Conservation (phyloP, 2,113 vertebrate species). For the Hydropotes inermis region DNA sequence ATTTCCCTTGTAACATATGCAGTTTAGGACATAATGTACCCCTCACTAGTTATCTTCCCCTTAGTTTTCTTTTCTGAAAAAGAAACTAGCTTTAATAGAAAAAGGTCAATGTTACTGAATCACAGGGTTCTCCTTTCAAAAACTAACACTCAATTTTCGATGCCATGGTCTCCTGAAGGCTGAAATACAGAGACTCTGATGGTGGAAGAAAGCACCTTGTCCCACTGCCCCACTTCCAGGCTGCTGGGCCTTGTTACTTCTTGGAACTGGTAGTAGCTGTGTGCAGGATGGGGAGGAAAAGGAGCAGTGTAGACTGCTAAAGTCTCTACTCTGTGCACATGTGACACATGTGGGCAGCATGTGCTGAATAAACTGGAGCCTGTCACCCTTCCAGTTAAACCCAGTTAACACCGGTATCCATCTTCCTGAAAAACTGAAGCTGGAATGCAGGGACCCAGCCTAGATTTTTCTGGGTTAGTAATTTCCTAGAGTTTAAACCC, state of each 20-base stretch:
- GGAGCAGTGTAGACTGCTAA: neutral
- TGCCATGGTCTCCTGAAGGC: neutral
- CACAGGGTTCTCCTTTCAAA: neutral
- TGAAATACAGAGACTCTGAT: neutral
- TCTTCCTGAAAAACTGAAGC: neutral
- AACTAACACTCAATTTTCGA: neutral
- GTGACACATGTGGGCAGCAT: accelerated
- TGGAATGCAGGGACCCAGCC: slow-evolving; percentile 26
- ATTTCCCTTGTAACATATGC: neutral
- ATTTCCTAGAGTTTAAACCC: neutral
- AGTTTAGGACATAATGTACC: neutral
- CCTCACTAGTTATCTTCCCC: neutral
- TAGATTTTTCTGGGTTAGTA: slow-evolving; percentile 18
- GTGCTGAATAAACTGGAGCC: neutral
- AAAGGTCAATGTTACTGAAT: neutral
- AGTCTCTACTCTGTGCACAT: accelerated
- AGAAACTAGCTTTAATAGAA: neutral
- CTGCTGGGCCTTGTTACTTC: neutral
- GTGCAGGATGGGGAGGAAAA: neutral
- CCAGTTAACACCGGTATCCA: neutral
- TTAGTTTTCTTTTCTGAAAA: neutral
- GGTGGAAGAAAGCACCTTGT: neutral
- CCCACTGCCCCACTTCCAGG: neutral
- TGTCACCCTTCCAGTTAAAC: neutral
- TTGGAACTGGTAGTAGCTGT: neutral